These are phyloP conservation scores for Agrypnia vestita DNA, from an alignment of 1,140 invertebrate genomes.

Conservation along the genomic window DNA sequence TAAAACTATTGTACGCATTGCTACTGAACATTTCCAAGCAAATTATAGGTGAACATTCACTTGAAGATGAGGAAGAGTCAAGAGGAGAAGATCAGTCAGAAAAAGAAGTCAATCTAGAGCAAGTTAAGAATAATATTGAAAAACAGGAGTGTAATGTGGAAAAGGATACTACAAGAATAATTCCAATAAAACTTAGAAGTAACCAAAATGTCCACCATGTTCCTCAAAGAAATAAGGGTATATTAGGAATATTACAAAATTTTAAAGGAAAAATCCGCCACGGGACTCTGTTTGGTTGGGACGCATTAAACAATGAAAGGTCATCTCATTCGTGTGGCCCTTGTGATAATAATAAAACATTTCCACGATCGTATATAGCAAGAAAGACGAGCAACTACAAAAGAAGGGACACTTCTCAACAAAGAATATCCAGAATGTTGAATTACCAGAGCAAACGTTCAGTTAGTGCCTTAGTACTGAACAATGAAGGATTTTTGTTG, in stretches of 20 bases:
- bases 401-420: conserved; percentile 21
- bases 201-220: background rate
- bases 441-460: conserved; percentile 37
- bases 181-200: conserved; percentile 10
- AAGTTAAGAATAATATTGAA: conserved; percentile 5
- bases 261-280: conserved; percentile 39
- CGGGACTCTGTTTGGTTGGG: conserved; percentile 2
- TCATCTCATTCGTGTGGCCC: background rate
- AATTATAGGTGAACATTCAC: conserved; percentile 63
- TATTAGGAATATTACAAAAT: conserved; percentile 54
- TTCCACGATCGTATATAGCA: conserved; percentile 42
- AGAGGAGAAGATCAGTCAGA: conserved; percentile 63
- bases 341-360: conserved; percentile 33
- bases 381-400: conserved; percentile 34
- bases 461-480: conserved; percentile 16
- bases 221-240: conserved; percentile 44
- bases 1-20: conserved; percentile 68
- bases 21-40: conserved; percentile 64
- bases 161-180: background rate
- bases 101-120: conserved; percentile 46
- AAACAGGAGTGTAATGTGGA: conserved; percentile 8
- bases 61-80: conserved; percentile 62
- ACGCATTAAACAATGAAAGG: conserved; percentile 15
- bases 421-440: conserved; percentile 15
- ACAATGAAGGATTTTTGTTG: conserved; percentile 48